Evolutionary conservation across 2,888 invertebrate species (phyloP), one percentile per base, ranked within the genome.

Genomic region (Ditula angustiorana): DNA sequence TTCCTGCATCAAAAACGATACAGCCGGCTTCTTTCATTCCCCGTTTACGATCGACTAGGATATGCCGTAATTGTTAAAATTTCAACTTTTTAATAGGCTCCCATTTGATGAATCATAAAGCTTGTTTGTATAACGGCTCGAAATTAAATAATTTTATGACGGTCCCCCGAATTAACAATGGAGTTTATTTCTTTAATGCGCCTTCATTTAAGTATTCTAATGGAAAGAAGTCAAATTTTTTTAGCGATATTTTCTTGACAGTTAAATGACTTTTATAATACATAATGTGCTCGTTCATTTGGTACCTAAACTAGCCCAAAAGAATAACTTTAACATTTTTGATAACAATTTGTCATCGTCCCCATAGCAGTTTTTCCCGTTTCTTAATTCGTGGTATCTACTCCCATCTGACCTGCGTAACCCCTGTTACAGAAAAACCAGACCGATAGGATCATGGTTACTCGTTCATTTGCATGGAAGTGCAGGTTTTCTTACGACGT

Each of bases 111-210:
- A 23, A 62, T 23, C 24, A 62, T 62, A 35, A 57, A 62, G 24
- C 30, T 5, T 50, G 16, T 50, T 62, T 33, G 49, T 57, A 24
- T 35, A 8, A 61, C 28, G 49, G 13, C 13, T 3, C 30, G 41
- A 19, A 50, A 62, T 62, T 57, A 50, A 57, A 44, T 62, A 28
- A 57, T 57, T 57, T 56, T 49, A 62, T 30, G 23, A 30, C 5
- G 28, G 5, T 26, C 35, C 13, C n/a, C 7, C 26, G 11, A 46
- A 47, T 55, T 21, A 21, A 21, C 26, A 26, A 55, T 11, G 30
- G 35, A 44, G 21, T 21, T 60, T 52, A 2, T 46, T 52, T 37
- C 7, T 47, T 35, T 26, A 37, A 37, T 21, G 58, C 11, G 11
- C 0, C 13, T 16, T 37, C 13, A 2, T 4, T 30, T 7, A 30